These are phyloP conservation scores for Rhinogobio ventralis DNA, from an alignment of 2,797 vertebrate species.

Conservation along the genomic window DNA sequence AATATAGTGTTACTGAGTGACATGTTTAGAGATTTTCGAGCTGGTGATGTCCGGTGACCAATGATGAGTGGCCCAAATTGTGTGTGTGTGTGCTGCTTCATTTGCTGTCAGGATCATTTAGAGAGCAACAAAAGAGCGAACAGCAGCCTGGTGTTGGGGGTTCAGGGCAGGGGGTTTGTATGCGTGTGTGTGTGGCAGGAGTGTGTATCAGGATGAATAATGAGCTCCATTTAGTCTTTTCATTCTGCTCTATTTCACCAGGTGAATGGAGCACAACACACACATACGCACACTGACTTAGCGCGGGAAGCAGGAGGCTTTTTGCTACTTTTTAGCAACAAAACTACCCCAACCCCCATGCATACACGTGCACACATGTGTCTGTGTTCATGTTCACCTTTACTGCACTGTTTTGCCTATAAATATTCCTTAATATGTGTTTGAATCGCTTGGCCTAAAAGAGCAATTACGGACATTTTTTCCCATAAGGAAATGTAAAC, in stretches of 20 bases:
- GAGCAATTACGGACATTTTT: background rate
- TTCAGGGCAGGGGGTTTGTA: conserved; percentile 52
- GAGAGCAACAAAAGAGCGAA: conserved; percentile 80
- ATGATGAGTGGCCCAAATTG: conserved; percentile 79
- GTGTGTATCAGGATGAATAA: conserved; percentile 78
- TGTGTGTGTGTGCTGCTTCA: conserved; percentile 53
- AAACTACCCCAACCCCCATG: background rate
- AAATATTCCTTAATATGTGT: background rate
- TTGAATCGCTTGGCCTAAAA: background rate
- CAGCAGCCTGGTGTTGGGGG: conserved; percentile 54
- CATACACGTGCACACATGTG: conserved; percentile 29
- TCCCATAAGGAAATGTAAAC: background rate
- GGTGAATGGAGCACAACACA: conserved; percentile 86
- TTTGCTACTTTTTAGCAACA: conserved; percentile 15
- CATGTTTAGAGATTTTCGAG: conserved; percentile 1
- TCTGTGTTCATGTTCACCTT: conserved; percentile 34
- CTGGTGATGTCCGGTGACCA: conserved; percentile 80
- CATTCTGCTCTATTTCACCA: conserved; percentile 99
- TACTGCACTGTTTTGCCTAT: conserved; percentile 28
- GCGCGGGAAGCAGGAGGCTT: conserved; percentile 67
- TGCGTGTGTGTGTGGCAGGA: conserved; percentile 62
- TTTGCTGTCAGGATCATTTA: conserved; percentile 88
- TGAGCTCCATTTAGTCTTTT: conserved; percentile 87
- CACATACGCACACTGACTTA: conserved; percentile 38
- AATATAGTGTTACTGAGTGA: background rate